phyloP scores from a whole-genome alignment of 2,113 vertebrate species.

The Lepisosteus oculatus region DNA sequence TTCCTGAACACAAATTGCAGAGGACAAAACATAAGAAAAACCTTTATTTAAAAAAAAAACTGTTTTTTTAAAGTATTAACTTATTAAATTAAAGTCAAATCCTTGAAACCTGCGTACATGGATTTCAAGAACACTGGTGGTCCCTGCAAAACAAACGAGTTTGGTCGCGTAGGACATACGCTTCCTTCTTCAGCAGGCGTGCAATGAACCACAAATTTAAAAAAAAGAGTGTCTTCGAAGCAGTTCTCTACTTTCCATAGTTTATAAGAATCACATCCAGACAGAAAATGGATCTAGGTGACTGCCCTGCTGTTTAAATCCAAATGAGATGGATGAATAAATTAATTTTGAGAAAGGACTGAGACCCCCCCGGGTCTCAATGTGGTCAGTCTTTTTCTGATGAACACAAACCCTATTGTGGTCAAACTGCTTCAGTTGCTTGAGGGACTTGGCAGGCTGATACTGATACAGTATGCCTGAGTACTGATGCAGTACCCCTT shows the following conservation, averaged over 20 bases:
- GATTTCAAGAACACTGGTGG: background rate
- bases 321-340: too few relatives aligned
- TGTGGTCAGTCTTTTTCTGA: too few relatives aligned
- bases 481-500: conserved; percentile 7
- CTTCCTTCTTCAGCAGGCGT: too few relatives aligned
- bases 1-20: conserved; percentile 25
- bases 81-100: background rate
- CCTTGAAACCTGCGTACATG: too few relatives aligned
- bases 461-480: background rate
- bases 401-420: background rate
- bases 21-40: conserved; percentile 23
- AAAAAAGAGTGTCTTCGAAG: too few relatives aligned
- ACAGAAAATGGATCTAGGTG: too few relatives aligned
- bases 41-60: background rate
- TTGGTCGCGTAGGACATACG: background rate
- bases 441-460: background rate
- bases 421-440: conserved; percentile 5
- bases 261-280: too few relatives aligned
- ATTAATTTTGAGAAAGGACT: too few relatives aligned
- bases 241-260: too few relatives aligned
- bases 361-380: too few relatives aligned
- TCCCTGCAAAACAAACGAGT: background rate
- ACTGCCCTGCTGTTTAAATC: too few relatives aligned
- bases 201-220: too few relatives aligned
- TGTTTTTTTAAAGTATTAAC: background rate